phyloP scores from a whole-genome alignment of 1,140 invertebrate species.

The Camponotus vicinus region DNA sequence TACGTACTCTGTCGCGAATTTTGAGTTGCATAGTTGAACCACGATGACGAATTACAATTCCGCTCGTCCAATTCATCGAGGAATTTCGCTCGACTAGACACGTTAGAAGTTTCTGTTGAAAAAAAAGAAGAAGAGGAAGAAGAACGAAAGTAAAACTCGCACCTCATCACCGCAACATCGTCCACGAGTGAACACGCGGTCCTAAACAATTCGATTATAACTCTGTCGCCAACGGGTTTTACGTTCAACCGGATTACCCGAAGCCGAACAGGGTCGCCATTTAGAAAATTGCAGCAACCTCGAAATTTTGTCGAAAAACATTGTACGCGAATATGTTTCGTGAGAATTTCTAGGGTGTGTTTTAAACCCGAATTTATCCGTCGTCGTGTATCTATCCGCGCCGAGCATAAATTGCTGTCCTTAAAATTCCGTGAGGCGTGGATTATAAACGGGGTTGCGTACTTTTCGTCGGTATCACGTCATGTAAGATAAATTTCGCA shows the following conservation, averaged over 20 bases:
- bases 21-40: not conserved
- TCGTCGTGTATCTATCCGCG: not conserved
- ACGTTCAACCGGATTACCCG: conserved; percentile 15
- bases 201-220: conserved; percentile 50
- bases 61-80: not conserved
- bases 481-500: conserved; percentile 68
- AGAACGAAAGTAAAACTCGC: conserved; percentile 7
- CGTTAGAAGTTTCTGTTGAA: conserved; percentile 19
- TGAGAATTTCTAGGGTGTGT: not conserved
- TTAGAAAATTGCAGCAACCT: not conserved
- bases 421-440: conserved; percentile 31
- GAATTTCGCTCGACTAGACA: conserved; percentile 9
- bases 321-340: not conserved
- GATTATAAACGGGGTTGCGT: not conserved
- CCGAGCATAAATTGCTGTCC: conserved; percentile 3
- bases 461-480: conserved; percentile 46
- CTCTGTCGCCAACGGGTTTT: conserved; percentile 28
- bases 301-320: conserved; percentile 18
- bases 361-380: not conserved
- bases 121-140: not conserved
- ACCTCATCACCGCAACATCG: not conserved
- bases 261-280: not conserved
- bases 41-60: conserved; percentile 2
- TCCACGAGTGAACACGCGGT: conserved; percentile 31
- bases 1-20: not conserved